These are phyloP conservation scores for Notolabrus celidotus DNA, from an alignment of 2,797 vertebrate species.

Conservation along the genomic window DNA sequence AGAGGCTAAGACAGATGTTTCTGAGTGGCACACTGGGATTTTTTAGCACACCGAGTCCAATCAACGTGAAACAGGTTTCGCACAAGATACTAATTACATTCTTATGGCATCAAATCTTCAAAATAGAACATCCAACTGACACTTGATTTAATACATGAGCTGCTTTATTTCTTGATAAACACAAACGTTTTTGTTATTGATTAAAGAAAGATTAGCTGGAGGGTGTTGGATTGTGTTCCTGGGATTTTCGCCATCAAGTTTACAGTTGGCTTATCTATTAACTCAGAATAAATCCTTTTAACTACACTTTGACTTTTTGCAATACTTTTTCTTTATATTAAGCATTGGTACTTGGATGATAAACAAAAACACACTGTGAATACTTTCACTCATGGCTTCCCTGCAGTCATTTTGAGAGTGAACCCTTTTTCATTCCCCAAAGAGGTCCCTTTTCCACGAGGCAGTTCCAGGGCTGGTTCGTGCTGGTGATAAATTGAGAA, in stretches of 20 bases:
- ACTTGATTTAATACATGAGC: not conserved
- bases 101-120: conserved; percentile 3
- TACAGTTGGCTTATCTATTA: conserved; percentile 30
- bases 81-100: conserved; percentile 29
- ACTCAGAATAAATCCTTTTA: conserved; percentile 22
- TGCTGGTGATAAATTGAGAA: no score
- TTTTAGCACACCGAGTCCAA: conserved; percentile 37
- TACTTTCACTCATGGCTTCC: not conserved
- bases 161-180: conserved; percentile 7
- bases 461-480: no score
- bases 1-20: conserved; percentile 70
- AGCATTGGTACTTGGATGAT: not conserved
- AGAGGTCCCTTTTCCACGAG: no score
- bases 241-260: conserved; percentile 5
- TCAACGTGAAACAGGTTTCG: conserved; percentile 35
- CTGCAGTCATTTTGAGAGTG: not conserved
- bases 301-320: not conserved
- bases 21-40: conserved; percentile 43
- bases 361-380: not conserved
- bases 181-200: conserved; percentile 19
- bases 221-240: not conserved
- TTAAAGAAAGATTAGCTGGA: conserved; percentile 13
- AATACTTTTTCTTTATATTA: not conserved
- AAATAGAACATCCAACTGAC: not conserved
- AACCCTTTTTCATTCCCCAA: no score